Base-by-base conservation (phyloP, 2,113 vertebrate genomes). In the Ramphastos sulfuratus region DNA sequence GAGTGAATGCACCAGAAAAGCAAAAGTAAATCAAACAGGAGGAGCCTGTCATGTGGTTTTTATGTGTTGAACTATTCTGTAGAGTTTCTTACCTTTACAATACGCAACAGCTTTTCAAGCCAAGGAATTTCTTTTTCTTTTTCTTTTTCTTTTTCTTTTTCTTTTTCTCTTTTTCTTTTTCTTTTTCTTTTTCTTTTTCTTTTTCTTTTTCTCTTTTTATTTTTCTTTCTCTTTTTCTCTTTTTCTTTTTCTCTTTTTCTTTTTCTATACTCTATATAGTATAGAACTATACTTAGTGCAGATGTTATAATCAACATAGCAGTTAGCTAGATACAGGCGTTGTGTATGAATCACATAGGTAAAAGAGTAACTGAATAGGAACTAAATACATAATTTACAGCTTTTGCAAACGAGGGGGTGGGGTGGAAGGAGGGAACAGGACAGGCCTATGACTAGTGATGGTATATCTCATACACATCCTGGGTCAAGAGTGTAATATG, bases 381-480 rank as follows among this genome's bases (percentile, higher is more conserved):
- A 88, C 69, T 82, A 73, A 85, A 83, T 73, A 87, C 91, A 46
- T 69, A 83, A 87, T 82, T 92, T 88, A 91, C 73, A 92, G 71
- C 79, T 93, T 90, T 85, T 78, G 78, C 91, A 87, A 88, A 74
- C 0, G 0, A 67, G 70, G 16, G 46, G n/a, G 77, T 74, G 81
- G 56, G 74, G 92, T 70, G 5, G 78, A 85, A 93, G 89, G 78
- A 85, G 60, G 52, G 85, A 94, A 96, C 88, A 94, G 95, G 90
- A 92, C 83, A 75, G 83, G 83, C 58, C 54, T 81, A 0, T 85
- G 82, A 65, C 93, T 95, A 88, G 76, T 92, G 92, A 73, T 78
- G 76, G 90, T 92, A 18, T 95, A 96, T 95, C 82, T 93, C 65
- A 73, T 48, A n/a, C 83, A 94, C 65, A 94, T 96, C 92, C 96